Conservation (phyloP, 2,113 vertebrate species). For the Leptocoma aspasia region DNA sequence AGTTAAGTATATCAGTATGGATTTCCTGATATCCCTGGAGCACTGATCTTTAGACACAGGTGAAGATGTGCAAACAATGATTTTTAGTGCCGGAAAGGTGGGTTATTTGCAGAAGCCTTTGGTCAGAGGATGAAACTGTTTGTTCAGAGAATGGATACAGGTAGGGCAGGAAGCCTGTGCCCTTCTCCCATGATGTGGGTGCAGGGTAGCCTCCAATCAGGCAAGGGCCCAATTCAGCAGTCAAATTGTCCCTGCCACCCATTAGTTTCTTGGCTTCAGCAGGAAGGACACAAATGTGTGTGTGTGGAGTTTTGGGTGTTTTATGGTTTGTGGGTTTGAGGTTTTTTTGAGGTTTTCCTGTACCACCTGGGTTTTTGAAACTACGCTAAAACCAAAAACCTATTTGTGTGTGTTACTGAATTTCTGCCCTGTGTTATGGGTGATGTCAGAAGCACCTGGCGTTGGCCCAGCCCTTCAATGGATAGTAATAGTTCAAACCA, state of each 20-base stretch:
- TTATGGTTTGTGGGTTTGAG: neutral
- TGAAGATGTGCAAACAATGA: neutral
- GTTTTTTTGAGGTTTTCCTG: neutral
- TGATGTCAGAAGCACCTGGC: neutral
- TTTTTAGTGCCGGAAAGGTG: neutral
- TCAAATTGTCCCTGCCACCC: neutral
- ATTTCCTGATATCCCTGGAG: neutral
- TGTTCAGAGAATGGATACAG: neutral
- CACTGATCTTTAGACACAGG: rapidly evolving
- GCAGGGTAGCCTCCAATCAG: neutral
- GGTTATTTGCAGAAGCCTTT: neutral
- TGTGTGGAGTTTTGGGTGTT: neutral
- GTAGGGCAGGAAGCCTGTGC: neutral
- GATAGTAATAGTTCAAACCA: neutral
- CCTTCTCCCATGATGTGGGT: rapidly evolving
- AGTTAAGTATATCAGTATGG: neutral
- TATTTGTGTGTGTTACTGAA: neutral
- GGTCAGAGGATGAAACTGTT: neutral
- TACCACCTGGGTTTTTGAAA: neutral
- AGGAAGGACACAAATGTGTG: neutral
- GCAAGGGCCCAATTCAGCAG: neutral
- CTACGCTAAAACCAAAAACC: neutral
- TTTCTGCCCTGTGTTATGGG: neutral
- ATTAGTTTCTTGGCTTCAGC: neutral
- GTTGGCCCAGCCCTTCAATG: neutral